These are phyloP conservation scores for Amiota minor DNA, from an alignment of 2,888 invertebrate species.

Conservation along the genomic window DNA sequence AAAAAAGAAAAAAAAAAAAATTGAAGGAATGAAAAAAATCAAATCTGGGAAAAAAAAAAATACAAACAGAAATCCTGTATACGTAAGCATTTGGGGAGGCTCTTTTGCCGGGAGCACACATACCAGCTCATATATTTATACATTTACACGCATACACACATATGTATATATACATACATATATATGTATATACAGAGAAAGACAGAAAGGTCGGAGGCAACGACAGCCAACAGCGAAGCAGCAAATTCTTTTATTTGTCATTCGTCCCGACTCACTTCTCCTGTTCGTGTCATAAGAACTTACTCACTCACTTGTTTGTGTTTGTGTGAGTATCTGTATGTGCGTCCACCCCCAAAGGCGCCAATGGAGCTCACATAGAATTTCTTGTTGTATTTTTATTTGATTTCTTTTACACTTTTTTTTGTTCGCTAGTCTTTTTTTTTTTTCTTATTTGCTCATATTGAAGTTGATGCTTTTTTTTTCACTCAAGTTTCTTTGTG, in stretches of 20 bases:
- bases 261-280: not conserved
- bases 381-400: slow-evolving; percentile 16
- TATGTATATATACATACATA: too few species aligned
- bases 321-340: slow-evolving; percentile 4
- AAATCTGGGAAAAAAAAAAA: not conserved
- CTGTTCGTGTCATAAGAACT: not conserved
- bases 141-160: not conserved
- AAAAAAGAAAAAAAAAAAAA: not conserved
- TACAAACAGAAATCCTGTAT: not conserved
- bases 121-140: not conserved
- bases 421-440: not conserved
- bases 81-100: slow-evolving; percentile 24
- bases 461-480: not conserved
- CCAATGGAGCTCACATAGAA: slow-evolving; percentile 10
- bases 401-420: slow-evolving; percentile 2
- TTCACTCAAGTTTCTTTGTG: not conserved
- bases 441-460: not conserved
- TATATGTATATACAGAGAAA: not conserved
- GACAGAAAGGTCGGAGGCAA: not conserved
- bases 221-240: slow-evolving; percentile 22
- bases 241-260: not conserved
- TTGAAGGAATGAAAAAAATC: not conserved
- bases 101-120: not conserved
- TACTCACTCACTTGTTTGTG: not conserved
- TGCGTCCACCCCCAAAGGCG: slow-evolving; percentile 23